Percentiles rank a stretch among this genome's conserved stretches.
Conservation (phyloP, 2,113 vertebrate species). For the Sceloporus tristichus region DNA sequence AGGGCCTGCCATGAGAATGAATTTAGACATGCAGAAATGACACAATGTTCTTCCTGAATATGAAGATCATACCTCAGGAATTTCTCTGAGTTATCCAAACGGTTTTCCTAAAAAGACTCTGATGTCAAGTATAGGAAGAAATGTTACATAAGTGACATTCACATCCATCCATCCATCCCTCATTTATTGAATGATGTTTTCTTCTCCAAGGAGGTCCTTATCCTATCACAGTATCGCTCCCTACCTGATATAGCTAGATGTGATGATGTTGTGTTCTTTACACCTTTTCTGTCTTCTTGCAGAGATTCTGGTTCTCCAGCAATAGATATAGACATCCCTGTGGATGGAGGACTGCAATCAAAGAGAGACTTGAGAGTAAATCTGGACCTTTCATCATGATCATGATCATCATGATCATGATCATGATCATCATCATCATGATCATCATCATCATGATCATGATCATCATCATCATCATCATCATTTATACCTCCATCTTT, state of each 20-base stretch:
- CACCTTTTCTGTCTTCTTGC: slow-evolving; percentile 89
- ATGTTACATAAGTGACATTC: neutral
- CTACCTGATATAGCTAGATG: slow-evolving; percentile 80
- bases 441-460: too few species aligned
- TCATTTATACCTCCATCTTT: too few species aligned
- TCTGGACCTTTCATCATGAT: neutral
- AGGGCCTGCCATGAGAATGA: neutral
- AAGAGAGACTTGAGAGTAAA: slow-evolving; percentile 25
- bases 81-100: neutral
- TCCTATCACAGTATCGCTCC: neutral
- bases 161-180: slow-evolving; percentile 4
- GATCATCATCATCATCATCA: too few species aligned
- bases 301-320: slow-evolving; percentile 85
- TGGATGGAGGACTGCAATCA: slow-evolving; percentile 88
- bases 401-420: too few species aligned
- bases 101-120: neutral
- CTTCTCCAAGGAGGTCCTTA: neutral
- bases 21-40: neutral
- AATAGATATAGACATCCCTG: slow-evolving; percentile 87
- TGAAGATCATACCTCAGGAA: neutral
- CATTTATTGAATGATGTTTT: neutral
- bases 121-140: neutral
- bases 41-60: neutral
- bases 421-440: too few species aligned
- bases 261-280: slow-evolving; percentile 81